Evolutionary conservation across 2,888 invertebrate species (phyloP), one percentile per base, ranked within the genome.

Genomic region (Platycheirus rosarum): DNA sequence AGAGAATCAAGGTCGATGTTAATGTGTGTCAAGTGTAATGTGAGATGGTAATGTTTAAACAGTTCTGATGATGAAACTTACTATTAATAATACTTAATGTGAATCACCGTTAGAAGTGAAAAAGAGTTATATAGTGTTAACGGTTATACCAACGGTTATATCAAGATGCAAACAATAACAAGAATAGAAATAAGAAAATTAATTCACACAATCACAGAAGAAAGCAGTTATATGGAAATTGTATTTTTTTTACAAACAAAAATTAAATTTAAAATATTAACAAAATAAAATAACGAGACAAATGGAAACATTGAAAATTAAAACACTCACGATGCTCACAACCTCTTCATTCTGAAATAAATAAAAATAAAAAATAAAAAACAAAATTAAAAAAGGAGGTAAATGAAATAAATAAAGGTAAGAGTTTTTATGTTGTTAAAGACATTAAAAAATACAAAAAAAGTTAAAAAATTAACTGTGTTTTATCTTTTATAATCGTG

Each of bases 331-430:
- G 86, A 89, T 89, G 89, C 89, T 89, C 88, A 88, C 90, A 89
- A 89, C 89, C 89, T 90, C 84, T 87, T 89, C 89, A 88, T 88
- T 89, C 89, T 89, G 89, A 89, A 89, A 89, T 87, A 88, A 87
- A 88, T 87, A 73, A 87, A 85, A 87, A 86, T 85, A 86, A 87
- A 86, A 84, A 85, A 86, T 85, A 84, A 86, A 84, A 74, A 86
- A 84, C 86, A 86, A 85, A 86, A 86, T 86, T 86, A 85, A 71
- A 74, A 86, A 86, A 86, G 84, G 62, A 11, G 0, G 3, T 7
- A 37, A 14, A 65, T 9, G 78, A 65, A 74, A 84, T 84, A 13
- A 48, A 57, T 26, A 65, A 63, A 55, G 13, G 0, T 37, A 14
- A 1, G 32, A 51, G 11, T 29, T 6, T 4, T 6, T 4, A 23